Evolutionary conservation across 2,888 invertebrate species (phyloP), one percentile per base, ranked within the genome.

Genomic region (Lobophora halterata): DNA sequence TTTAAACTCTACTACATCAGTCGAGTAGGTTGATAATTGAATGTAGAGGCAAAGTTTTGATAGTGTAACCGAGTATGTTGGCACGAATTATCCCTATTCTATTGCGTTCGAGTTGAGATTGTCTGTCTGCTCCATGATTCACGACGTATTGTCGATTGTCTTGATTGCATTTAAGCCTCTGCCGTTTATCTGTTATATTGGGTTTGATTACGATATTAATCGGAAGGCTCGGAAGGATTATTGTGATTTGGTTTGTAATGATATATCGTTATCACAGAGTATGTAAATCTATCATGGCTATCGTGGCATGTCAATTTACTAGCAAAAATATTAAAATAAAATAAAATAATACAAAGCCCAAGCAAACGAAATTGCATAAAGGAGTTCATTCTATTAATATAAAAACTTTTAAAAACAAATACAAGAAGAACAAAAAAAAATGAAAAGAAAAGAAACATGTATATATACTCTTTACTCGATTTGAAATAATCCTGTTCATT

Each of bases 61-160:
- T 54, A 48, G 43, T 48, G 49, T 55, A 51, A 49, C 46, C 51
- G 49, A 53, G 52, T 61, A 52, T 36, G 23, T 45, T 37, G 42
- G 53, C 55, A 58, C 52, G 51, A 58, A 56, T 58, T 56, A 57
- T 56, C 48, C 46, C 46, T 59, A 59, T 65, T 46, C 42, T 31
- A 31, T 45, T 36, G 43, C 40, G 20, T 56, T 45, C 34, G 43
- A 37, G 20, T 56, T 55, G 49, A 43, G 36, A 58, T 52, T 37
- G 51, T 55, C 49, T 35, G 30, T 37, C 45, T 53, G 48, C 17
- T 37, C 48, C 48, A 50, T 58, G 50, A 59, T 56, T 58, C 56
- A 55, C 43, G 39, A 28, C 46, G 33, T 49, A 51, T 49, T 49
- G 29, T 46, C 41, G 46, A 55, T 53, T 42, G 52, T 52, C 35